Evolutionary conservation across 1,140 invertebrate species (phyloP).

Genomic region (Macrocentrus cingulum): DNA sequence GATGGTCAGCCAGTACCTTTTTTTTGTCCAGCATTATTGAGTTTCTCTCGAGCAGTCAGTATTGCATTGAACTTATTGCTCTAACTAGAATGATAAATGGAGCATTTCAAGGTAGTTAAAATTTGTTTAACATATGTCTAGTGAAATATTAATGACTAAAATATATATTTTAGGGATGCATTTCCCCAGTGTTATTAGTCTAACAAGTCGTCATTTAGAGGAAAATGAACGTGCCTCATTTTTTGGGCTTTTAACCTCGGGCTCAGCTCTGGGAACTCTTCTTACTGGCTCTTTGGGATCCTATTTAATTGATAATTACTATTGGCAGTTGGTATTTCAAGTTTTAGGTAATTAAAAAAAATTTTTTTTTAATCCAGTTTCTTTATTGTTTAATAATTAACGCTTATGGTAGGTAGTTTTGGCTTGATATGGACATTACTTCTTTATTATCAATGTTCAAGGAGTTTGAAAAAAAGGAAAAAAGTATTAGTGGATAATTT

Average conservation of each 20-base stretch:
- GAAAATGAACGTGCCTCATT: constrained; percentile 70
- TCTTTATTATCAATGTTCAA: constrained; percentile 56
- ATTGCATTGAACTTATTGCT: constrained; percentile 65
- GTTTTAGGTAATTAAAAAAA: constrained; percentile 60
- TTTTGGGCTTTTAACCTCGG: constrained; percentile 70
- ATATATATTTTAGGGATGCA: constrained; percentile 61
- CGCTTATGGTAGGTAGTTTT: constrained; percentile 53
- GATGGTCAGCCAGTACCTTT: constrained; percentile 71
- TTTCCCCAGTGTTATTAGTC: constrained; percentile 73
- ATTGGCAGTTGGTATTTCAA: constrained; percentile 71
- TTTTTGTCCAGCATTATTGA: constrained; percentile 69
- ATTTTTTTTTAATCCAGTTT: constrained; percentile 5
- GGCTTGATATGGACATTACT: constrained; percentile 61
- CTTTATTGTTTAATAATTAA: not conserved
- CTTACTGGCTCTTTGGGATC: constrained; percentile 72
- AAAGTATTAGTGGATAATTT: constrained; percentile 33
- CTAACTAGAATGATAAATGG: constrained; percentile 67
- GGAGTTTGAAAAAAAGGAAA: constrained; percentile 35
- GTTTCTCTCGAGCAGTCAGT: constrained; percentile 60
- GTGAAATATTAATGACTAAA: constrained; percentile 5
- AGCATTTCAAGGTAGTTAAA: constrained; percentile 71
- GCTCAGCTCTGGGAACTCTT: constrained; percentile 67
- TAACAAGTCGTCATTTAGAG: constrained; percentile 69
- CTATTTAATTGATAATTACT: constrained; percentile 67
- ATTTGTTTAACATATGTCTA: too few relatives aligned